Base-by-base conservation (phyloP, 1,140 invertebrate species). In the Anagrus nilaparvatae region DNA sequence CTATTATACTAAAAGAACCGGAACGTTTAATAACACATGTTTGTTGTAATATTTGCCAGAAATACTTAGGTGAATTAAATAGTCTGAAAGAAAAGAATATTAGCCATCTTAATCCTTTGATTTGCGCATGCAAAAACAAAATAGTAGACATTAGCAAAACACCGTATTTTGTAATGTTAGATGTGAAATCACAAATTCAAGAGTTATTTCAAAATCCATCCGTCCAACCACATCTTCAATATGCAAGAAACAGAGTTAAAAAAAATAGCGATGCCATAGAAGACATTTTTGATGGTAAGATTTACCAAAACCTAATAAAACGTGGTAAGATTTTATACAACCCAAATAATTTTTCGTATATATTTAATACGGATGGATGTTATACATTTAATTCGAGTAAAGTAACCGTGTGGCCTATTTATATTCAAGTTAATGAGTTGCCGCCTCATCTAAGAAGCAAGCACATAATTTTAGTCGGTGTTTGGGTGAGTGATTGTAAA, bases 311-410 rank as follows among this genome's bases (percentile, higher is more conserved):
- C 13, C 13, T 13, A 23, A 35, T n/a, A 23, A 35, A 13, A 23
- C 13, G 8, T 13, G 14, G 24, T n/a, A 23, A 35, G 8, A 35
- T 35, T 23, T 35, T 35, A 23, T 24, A 8, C 9, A 23, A 36
- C 12, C 20, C 23, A 12, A n/a, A n/a, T n/a, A 34, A 34, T n/a
- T 19, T 34, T 18, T 34, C 32, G 5, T 18, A 34, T 17, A 21
- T 17, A 17, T 28, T 39, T 19, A 39, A 39, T 30, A 39, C 37
- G 9, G 37, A 39, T 30, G 37, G 25, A 4, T 39, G 37, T 13
- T 25, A 39, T 17, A 25, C 37, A 14, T 17, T 7, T 28, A 16
- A 39, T 34, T 16, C 32, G 10, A 16, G 32, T 13, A 6, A 10
- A 14, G 12, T 34, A 4, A 34, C 12, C 7, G n/a, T 34, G 18